A percentile compares a stretch with the other conserved stretches of the same genome.
Conservation (phyloP, 2,113 vertebrate genomes). For the Petromus typicus region DNA sequence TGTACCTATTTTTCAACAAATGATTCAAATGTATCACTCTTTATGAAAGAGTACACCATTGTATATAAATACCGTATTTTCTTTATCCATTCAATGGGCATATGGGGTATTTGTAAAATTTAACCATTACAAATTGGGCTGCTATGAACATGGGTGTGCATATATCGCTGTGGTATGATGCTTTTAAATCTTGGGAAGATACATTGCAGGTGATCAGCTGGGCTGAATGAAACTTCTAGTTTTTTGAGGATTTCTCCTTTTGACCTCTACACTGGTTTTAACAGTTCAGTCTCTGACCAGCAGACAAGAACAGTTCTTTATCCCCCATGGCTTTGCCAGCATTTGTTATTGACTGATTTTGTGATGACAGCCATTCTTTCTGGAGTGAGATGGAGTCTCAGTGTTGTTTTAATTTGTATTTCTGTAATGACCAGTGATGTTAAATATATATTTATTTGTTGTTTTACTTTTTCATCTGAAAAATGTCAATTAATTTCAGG, state of each 20-base stretch:
- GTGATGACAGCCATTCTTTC: background rate
- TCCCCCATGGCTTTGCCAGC: too few species aligned
- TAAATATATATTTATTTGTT: background rate
- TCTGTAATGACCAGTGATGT: background rate
- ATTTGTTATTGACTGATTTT: too few species aligned
- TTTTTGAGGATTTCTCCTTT: background rate
- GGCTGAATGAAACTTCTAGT: background rate
- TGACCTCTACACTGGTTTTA: background rate
- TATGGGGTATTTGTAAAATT: background rate
- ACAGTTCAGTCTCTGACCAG: background rate
- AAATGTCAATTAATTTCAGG: background rate
- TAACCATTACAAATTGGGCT: background rate
- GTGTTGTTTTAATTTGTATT: background rate
- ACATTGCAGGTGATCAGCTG: background rate
- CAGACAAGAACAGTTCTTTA: too few species aligned
- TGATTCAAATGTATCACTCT: background rate
- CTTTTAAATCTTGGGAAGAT: background rate
- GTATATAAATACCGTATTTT: background rate
- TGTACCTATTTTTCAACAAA: background rate
- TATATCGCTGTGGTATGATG: background rate
- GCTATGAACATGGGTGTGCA: background rate
- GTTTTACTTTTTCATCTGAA: background rate
- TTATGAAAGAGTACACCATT: too few species aligned
- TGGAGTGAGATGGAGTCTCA: background rate
- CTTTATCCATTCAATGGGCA: background rate